Evolutionary conservation across 2,888 invertebrate species (phyloP).

Genomic region (Leucania comma): DNA sequence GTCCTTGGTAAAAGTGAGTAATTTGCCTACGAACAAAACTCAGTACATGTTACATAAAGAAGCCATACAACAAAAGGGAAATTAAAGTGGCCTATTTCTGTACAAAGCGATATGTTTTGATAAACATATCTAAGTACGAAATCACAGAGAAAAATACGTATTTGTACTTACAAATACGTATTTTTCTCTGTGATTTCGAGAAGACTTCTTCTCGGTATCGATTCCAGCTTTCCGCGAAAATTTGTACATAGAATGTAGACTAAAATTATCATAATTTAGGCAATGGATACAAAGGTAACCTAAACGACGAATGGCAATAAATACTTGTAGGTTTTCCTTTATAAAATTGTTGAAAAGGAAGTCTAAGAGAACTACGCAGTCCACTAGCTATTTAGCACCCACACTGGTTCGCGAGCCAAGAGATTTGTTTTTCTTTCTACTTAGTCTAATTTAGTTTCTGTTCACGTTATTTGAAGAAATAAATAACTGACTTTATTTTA

Average conservation of each 20-base stretch:
- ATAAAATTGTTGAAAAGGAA: background rate
- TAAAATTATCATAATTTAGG: conserved; percentile 28
- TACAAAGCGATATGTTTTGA: conserved; percentile 48
- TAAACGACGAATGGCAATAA: background rate
- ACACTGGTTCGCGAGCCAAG: conserved; percentile 3
- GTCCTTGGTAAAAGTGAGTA: conserved; percentile 74
- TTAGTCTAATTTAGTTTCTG: conserved; percentile 9
- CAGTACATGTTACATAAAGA: conserved; percentile 73
- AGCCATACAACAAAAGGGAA: conserved; percentile 68
- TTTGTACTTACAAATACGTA: conserved; percentile 25
- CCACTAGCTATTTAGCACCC: conserved; percentile 12
- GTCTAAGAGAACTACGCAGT: conserved; percentile 10
- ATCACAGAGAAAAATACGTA: conserved; percentile 29
- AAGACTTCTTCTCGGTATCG: conserved; percentile 16
- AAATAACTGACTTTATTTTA: conserved; percentile 8
- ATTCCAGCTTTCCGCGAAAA: conserved; percentile 17
- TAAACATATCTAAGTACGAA: conserved; percentile 42
- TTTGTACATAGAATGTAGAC: conserved; percentile 9
- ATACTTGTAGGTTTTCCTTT: conserved; percentile 10
- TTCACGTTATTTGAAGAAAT: conserved; percentile 11
- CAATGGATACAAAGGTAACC: conserved; percentile 15
- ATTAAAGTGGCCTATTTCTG: conserved; percentile 73
- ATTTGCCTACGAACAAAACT: conserved; percentile 65
- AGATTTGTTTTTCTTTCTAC: conserved; percentile 13
- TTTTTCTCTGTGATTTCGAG: no score